Conservation (phyloP, 2,113 vertebrate genomes). For the Diglossa brunneiventris region DNA sequence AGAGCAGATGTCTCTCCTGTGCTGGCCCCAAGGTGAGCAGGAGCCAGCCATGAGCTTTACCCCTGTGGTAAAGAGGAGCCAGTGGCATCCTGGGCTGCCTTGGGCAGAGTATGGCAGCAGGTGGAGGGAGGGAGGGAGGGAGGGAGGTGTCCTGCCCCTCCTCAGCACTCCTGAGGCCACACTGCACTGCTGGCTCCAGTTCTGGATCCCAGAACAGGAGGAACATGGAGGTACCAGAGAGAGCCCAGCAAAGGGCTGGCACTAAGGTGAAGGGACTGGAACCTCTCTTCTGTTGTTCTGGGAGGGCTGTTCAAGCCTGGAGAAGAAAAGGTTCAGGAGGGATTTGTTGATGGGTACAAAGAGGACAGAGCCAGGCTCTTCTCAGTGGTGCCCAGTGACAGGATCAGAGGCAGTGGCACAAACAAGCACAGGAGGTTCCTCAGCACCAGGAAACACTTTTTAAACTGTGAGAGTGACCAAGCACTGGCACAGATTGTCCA, state of each 20-base stretch:
- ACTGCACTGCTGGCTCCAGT: neutral
- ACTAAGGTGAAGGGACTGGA: neutral
- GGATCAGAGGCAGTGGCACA: neutral
- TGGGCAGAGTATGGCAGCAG: neutral
- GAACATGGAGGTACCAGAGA: neutral
- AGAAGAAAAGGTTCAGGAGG: neutral
- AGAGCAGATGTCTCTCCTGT: neutral
- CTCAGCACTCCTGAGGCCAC: neutral
- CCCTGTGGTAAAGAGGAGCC: neutral
- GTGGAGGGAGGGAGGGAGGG: neutral
- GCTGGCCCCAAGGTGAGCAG: neutral
- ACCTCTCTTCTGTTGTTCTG: neutral
- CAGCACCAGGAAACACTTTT: neutral
- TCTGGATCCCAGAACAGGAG: neutral
- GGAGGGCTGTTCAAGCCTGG: neutral
- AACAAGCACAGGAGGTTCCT: neutral
- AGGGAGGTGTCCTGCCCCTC: neutral
- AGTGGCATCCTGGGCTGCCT: neutral
- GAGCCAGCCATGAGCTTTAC: neutral
- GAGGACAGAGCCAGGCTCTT: neutral
- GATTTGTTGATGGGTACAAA: neutral
- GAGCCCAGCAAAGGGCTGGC: neutral
- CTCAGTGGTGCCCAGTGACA: neutral
- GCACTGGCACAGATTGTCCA: neutral
- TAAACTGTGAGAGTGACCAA: too few relatives aligned